A percentile compares a stretch with the other conserved stretches of the same genome.
Conservation (phyloP, 1,140 invertebrate genomes). For the Eupristina koningsbergeri region DNA sequence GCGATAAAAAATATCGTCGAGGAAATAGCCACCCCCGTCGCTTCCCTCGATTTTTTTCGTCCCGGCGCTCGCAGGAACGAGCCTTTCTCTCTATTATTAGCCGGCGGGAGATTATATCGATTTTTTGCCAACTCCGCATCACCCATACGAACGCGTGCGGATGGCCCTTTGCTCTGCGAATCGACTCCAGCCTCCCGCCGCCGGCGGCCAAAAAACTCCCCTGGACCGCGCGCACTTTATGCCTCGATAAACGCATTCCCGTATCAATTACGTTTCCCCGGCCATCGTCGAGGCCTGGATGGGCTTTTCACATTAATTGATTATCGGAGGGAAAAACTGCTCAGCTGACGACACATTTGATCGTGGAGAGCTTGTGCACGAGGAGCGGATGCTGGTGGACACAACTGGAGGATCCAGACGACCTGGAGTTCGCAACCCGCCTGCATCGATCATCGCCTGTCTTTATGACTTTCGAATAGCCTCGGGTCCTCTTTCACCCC, state of each 20-base stretch:
- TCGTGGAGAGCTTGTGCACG: no score
- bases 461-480: constrained; percentile 53
- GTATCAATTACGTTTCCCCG: constrained; percentile 67
- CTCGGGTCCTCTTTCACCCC: constrained; percentile 29
- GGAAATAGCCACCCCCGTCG: no score
- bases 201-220: constrained; percentile 43
- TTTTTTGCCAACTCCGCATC: constrained; percentile 63
- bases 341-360: background rate
- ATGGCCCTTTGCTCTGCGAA: constrained; percentile 52
- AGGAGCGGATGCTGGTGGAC: background rate
- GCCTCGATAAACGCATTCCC: constrained; percentile 67
- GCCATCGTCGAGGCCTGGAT: constrained; percentile 17
- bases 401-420: background rate
- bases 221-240: constrained; percentile 60
- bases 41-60: background rate
- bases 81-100: constrained; percentile 72
- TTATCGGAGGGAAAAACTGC: constrained; percentile 58
- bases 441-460: constrained; percentile 31
- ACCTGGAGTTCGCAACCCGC: background rate
- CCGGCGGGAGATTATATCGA: constrained; percentile 72
- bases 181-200: constrained; percentile 48
- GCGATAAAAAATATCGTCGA: no score
- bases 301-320: constrained; percentile 69
- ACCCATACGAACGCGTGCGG: constrained; percentile 36
- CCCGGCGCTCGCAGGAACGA: constrained; percentile 56